phyloP scores from a whole-genome alignment of 2,113 vertebrate genomes.

The Equus przewalskii region DNA sequence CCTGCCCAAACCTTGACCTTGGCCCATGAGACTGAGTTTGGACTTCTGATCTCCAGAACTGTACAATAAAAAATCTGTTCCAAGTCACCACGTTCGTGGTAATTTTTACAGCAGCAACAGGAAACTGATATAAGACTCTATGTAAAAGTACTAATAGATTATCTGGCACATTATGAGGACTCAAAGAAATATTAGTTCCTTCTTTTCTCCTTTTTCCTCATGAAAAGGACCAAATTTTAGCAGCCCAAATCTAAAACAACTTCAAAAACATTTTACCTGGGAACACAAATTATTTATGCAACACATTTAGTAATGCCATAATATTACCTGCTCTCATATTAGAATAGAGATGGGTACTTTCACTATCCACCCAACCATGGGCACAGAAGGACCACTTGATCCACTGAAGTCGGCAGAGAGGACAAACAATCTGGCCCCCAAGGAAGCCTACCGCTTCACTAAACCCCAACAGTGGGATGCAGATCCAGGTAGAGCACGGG shows the following conservation, averaged over 20 bases:
- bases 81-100: neutral
- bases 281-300: neutral
- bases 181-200: neutral
- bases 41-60: neutral
- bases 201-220: neutral
- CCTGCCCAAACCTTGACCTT: neutral
- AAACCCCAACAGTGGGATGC: rapidly evolving
- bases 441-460: neutral
- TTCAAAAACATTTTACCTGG: neutral
- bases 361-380: neutral
- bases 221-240: neutral
- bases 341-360: rapidly evolving
- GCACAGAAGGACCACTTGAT: neutral
- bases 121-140: no score
- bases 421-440: neutral
- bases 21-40: neutral
- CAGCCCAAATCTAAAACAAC: neutral
- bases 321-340: no score
- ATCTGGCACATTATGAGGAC: rapidly evolving
- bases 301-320: neutral
- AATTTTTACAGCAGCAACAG: neutral
- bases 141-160: neutral
- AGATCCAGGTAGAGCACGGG: neutral
- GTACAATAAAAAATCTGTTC: neutral
- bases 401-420: neutral